Evolutionary conservation across 2,888 invertebrate genomes (phyloP).

Genomic region (Drosophila gaucha): DNA sequence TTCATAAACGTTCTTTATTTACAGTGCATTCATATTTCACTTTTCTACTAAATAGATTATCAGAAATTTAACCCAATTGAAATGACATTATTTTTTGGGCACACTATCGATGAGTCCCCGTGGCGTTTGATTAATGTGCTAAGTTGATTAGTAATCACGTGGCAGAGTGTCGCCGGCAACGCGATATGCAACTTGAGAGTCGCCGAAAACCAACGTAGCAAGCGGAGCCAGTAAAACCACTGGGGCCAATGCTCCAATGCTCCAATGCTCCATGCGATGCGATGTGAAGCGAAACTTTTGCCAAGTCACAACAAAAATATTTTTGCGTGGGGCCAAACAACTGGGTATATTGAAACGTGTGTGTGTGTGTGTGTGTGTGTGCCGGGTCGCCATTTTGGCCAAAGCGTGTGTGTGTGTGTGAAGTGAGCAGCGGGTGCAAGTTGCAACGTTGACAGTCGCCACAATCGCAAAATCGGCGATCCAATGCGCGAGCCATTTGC

Average conservation of each 20-base stretch:
- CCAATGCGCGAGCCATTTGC: constrained; percentile 32
- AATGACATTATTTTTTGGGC: constrained; percentile 17
- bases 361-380: constrained; percentile 7
- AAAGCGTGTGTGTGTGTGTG: constrained; percentile 28
- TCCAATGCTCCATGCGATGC: constrained; percentile 9
- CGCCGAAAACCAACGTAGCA: constrained; percentile 5
- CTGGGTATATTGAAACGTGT: constrained; percentile 1
- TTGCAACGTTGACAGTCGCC: constrained; percentile 53
- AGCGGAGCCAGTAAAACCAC: constrained; percentile 16
- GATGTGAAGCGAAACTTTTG: constrained; percentile 27
- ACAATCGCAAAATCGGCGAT: constrained; percentile 36
- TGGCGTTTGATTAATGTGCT: constrained; percentile 28
- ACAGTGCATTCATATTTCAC: too few relatives aligned
- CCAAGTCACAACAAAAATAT: constrained; percentile 63
- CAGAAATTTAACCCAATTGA: constrained; percentile 9
- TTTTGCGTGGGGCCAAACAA: constrained; percentile 65
- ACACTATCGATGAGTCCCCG: constrained; percentile 1
- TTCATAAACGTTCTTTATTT: background rate
- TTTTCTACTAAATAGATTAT: constrained; percentile 4
- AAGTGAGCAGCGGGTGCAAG: constrained; percentile 34
- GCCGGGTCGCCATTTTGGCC: constrained; percentile 56
- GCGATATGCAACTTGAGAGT: constrained; percentile 40
- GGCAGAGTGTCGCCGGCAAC: constrained; percentile 32
- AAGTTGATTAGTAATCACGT: constrained; percentile 57
- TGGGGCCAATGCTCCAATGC: constrained; percentile 32